Evolutionary conservation across 1,140 invertebrate genomes (phyloP).

Genomic region (Drosophila tropicalis): DNA sequence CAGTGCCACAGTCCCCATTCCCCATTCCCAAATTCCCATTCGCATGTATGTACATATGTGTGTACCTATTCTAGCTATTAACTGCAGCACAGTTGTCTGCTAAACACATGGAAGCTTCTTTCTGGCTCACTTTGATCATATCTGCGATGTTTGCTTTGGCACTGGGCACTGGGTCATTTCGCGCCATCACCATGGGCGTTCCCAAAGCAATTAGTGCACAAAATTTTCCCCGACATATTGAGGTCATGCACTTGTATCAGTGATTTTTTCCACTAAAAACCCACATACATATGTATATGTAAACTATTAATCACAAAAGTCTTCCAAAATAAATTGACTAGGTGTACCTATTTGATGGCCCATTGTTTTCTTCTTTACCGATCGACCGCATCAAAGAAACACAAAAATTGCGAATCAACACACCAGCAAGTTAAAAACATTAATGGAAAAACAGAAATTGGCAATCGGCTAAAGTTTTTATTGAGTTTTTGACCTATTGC

Average conservation of each 20-base stretch:
- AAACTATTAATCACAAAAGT: too few species aligned
- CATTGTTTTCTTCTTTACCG: not conserved
- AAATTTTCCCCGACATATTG: constrained; percentile 37
- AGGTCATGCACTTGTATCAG: constrained; percentile 18
- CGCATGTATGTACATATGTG: too few species aligned
- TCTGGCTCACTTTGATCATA: constrained; percentile 69
- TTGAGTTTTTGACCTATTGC: constrained; percentile 1
- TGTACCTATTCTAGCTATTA: constrained; percentile 37
- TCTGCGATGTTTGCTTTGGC: constrained; percentile 72
- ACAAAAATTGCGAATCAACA: constrained; percentile 16
- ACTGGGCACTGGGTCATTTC: constrained; percentile 58
- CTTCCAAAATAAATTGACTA: too few species aligned
- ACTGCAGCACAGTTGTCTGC: constrained; percentile 53
- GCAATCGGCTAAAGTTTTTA: constrained; percentile 1
- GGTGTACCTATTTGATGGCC: not conserved
- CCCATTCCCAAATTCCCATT: not conserved
- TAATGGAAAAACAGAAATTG: not conserved
- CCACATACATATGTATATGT: too few species aligned
- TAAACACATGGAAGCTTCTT: constrained; percentile 58
- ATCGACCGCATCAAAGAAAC: not conserved
- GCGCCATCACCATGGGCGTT: constrained; percentile 52
- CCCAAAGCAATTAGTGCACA: constrained; percentile 33
- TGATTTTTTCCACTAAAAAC: too few species aligned
- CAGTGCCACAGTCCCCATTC: constrained; percentile 37
- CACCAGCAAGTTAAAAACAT: constrained; percentile 4